A percentile compares a stretch with the other conserved stretches of the same genome.
Evolutionary conservation across 2,888 invertebrate species (phyloP).

Genomic region (Trissolcus japonicus): DNA sequence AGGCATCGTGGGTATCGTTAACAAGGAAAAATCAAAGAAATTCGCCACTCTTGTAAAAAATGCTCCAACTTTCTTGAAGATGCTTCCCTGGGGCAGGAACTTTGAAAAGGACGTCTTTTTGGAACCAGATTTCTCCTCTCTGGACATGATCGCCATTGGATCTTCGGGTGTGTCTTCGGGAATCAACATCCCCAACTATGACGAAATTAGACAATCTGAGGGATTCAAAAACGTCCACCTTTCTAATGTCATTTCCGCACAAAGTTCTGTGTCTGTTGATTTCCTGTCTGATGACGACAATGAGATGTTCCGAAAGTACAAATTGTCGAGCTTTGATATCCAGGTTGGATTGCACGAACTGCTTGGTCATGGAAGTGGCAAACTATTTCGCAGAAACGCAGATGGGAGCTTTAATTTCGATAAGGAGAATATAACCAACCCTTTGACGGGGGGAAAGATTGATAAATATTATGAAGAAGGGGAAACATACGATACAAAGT

Average conservation of each 20-base stretch:
- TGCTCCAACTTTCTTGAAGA: constrained; percentile 87
- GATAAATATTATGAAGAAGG: constrained; percentile 89
- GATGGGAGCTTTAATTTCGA: constrained; percentile 91
- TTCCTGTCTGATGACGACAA: constrained; percentile 90
- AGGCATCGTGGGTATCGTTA: constrained; percentile 97
- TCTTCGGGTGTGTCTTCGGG: constrained; percentile 96
- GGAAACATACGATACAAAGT: constrained; percentile 94
- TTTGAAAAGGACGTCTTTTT: constrained; percentile 94
- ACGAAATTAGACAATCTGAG: constrained; percentile 96
- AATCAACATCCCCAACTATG: constrained; percentile 98
- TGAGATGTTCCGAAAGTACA: constrained; percentile 85
- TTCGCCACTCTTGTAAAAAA: constrained; percentile 88
- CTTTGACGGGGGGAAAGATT: constrained; percentile 82
- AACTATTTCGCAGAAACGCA: constrained; percentile 85
- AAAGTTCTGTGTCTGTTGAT: constrained; percentile 86
- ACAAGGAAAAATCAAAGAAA: constrained; percentile 94
- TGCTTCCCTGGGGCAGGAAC: constrained; percentile 89
- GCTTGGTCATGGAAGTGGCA: constrained; percentile 97
- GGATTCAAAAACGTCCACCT: constrained; percentile 98
- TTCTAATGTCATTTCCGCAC: constrained; percentile 96
- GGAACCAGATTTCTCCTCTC: constrained; percentile 96
- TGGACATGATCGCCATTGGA: constrained; percentile 94
- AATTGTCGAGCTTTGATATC: constrained; percentile 92
- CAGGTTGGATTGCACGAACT: constrained; percentile 98
- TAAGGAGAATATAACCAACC: constrained; percentile 81